Conservation (phyloP, 2,888 invertebrate species). For the Ceraclea dissimilis region DNA sequence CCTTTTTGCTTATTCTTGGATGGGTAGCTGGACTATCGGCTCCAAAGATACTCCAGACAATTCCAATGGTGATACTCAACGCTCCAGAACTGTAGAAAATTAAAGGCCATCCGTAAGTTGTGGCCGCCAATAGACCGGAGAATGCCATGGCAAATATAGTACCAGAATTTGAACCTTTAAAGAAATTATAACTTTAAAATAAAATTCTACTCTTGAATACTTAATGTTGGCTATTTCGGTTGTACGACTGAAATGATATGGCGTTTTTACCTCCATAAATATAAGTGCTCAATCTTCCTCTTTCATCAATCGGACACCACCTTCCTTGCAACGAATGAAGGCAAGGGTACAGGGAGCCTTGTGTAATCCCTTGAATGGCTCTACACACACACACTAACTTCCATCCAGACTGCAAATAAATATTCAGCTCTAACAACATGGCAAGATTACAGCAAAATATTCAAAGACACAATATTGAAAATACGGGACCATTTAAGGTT, state of each 20-base stretch:
- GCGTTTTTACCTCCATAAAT: constrained; percentile 46
- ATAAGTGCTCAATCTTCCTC: constrained; percentile 50
- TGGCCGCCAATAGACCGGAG: constrained; percentile 64
- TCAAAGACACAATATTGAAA: not conserved
- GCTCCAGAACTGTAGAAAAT: constrained; percentile 68
- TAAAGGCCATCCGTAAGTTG: constrained; percentile 67
- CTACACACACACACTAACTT: constrained; percentile 53
- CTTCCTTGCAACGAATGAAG: constrained; percentile 62
- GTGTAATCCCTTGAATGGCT: constrained; percentile 63
- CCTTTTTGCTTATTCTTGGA: constrained; percentile 53
- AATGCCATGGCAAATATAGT: constrained; percentile 66
- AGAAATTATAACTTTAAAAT: not conserved
- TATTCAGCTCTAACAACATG: not conserved
- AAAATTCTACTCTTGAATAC: not conserved
- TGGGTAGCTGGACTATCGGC: constrained; percentile 61
- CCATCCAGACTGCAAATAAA: constrained; percentile 44
- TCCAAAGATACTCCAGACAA: constrained; percentile 50
- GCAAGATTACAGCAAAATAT: no score
- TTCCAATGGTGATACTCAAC: constrained; percentile 50
- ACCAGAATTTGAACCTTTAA: constrained; percentile 63
- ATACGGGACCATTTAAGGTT: no score
- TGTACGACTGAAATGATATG: no score
- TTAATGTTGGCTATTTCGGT: not conserved
- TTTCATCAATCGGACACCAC: constrained; percentile 60
- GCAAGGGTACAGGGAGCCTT: constrained; percentile 63